These are phyloP conservation scores for Cynodonichthys magdalenae DNA, from an alignment of 2,797 vertebrate species.

Conservation along the genomic window DNA sequence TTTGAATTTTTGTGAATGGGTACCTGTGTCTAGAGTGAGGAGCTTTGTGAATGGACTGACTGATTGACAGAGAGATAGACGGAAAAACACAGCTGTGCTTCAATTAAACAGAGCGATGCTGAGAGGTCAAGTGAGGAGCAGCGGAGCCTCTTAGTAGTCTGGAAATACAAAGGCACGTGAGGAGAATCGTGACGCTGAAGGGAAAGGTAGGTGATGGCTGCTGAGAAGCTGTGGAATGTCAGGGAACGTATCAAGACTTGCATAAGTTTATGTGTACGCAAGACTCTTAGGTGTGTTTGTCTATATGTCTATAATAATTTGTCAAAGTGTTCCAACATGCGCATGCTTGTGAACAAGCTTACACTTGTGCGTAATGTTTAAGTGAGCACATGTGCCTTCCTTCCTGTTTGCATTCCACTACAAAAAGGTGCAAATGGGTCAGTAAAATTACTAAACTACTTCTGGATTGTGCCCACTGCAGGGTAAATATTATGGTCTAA, in stretches of 20 bases:
- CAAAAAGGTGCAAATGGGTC: slow-evolving; percentile 60
- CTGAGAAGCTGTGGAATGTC: slow-evolving; percentile 66
- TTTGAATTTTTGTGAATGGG: slow-evolving; percentile 80
- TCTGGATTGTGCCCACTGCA: slow-evolving; percentile 59
- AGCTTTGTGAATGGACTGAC: slow-evolving; percentile 79
- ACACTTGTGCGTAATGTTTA: slow-evolving; percentile 44
- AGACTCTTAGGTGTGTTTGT: slow-evolving; percentile 54
- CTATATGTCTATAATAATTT: slow-evolving; percentile 31
- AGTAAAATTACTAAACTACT: slow-evolving; percentile 65
- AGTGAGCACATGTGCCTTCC: slow-evolving; percentile 35
- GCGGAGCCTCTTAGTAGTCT: slow-evolving; percentile 69
- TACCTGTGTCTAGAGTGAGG: slow-evolving; percentile 55
- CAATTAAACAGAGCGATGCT: slow-evolving; percentile 72
- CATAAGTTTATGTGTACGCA: slow-evolving; percentile 58
- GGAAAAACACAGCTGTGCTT: slow-evolving; percentile 54
- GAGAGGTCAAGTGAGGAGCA: slow-evolving; percentile 77
- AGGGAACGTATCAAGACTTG: slow-evolving; percentile 70
- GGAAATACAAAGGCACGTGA: slow-evolving; percentile 77
- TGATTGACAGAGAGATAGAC: slow-evolving; percentile 56
- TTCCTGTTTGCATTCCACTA: slow-evolving; percentile 30
- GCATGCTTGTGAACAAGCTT: slow-evolving; percentile 43
- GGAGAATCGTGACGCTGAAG: slow-evolving; percentile 57
- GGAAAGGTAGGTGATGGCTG: slow-evolving; percentile 61
- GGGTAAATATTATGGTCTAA: slow-evolving; percentile 54
- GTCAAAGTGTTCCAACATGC: slow-evolving; percentile 34